Conservation (phyloP, 2,797 vertebrate genomes). For the Sylvia borin region DNA sequence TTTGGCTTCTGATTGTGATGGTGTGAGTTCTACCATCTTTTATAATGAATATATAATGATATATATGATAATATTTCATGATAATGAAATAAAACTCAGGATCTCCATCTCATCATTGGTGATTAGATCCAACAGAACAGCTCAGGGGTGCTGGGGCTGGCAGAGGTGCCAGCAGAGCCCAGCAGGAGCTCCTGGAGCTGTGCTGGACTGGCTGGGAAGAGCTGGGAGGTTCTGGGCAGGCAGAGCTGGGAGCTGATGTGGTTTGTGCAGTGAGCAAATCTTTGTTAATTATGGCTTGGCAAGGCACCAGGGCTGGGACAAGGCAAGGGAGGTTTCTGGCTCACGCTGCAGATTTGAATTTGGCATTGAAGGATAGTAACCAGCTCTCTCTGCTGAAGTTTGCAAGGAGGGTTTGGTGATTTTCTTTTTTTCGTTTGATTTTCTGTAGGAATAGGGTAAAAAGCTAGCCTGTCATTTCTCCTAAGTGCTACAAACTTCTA, state of each 20-base stretch:
- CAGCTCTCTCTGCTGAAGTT: neutral
- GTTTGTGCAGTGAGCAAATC: neutral
- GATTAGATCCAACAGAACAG: neutral
- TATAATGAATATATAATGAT: no score
- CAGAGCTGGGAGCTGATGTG: neutral
- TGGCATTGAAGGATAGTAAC: neutral
- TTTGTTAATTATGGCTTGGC: neutral
- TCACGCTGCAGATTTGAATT: neutral
- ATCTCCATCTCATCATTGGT: neutral
- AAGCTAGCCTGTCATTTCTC: neutral
- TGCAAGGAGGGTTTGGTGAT: neutral
- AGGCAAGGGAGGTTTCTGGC: neutral
- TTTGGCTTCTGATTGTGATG: neutral
- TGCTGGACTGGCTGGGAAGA: neutral
- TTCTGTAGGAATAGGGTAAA: neutral
- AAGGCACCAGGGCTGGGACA: neutral
- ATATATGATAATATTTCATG: no score
- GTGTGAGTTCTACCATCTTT: neutral
- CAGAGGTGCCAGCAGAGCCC: neutral
- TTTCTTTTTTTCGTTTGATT: neutral
- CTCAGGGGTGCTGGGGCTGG: neutral
- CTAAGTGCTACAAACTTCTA: neutral
- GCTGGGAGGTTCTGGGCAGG: neutral
- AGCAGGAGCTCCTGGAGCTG: neutral
- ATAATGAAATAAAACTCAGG: neutral